phyloP scores from a whole-genome alignment of 2,888 invertebrate genomes.

The Brassicogethes aeneus region DNA sequence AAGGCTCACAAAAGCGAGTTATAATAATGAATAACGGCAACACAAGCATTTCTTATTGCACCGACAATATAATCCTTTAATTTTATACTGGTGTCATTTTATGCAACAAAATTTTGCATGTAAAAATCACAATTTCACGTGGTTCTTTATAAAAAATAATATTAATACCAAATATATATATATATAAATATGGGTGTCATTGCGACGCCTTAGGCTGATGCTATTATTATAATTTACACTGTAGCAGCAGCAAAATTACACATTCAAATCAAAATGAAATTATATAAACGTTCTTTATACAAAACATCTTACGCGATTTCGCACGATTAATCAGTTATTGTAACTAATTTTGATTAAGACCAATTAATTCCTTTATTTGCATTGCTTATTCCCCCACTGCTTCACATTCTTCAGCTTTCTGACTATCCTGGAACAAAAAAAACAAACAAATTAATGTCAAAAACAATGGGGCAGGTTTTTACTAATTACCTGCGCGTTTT shows the following conservation, averaged over 20 bases:
- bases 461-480: not conserved
- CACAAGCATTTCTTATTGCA: slow-evolving; percentile 33
- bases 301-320: slow-evolving; percentile 7
- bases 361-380: not conserved
- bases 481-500: slow-evolving; percentile 30
- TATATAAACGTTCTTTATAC: slow-evolving; percentile 17
- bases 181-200: not conserved
- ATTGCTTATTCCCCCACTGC: not conserved
- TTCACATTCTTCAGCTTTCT: slow-evolving; percentile 18
- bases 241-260: slow-evolving; percentile 10
- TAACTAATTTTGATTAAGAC: not conserved
- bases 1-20: slow-evolving; percentile 25
- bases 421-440: slow-evolving; percentile 26
- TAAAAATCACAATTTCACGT: slow-evolving; percentile 1
- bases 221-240: not conserved
- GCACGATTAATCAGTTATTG: not conserved
- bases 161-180: slow-evolving; percentile 2
- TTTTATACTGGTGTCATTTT: not conserved
- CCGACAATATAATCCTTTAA: slow-evolving; percentile 20
- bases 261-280: slow-evolving; percentile 12
- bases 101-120: slow-evolving; percentile 1
- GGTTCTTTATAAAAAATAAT: slow-evolving; percentile 2
- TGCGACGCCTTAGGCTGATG: not conserved
- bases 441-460: not conserved
- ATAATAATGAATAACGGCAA: slow-evolving; percentile 37